A percentile compares a stretch with the other conserved stretches of the same genome.
These are phyloP conservation scores for Trachelus iudaicus DNA, from an alignment of 2,888 invertebrate genomes.

Conservation along the genomic window DNA sequence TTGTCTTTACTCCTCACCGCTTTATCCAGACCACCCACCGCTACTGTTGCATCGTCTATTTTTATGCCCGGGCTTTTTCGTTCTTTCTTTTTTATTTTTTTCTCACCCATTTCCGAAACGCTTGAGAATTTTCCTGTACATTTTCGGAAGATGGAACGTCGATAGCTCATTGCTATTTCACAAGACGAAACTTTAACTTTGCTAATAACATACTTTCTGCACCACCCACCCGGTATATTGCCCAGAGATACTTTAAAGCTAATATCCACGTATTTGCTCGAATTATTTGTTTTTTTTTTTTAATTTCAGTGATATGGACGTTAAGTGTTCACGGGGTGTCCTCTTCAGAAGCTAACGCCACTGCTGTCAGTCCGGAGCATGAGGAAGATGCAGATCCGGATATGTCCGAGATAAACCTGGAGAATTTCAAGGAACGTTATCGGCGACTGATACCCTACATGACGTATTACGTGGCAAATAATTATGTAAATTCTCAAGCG, in stretches of 20 bases:
- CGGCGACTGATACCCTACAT: constrained; percentile 85
- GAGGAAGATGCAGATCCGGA: constrained; percentile 34
- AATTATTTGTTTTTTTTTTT: constrained; percentile 7
- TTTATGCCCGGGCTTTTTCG: not conserved
- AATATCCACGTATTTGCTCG: no score
- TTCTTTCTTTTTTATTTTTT: not conserved
- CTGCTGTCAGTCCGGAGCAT: constrained; percentile 21
- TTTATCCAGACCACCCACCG: not conserved
- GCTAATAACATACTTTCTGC: no score
- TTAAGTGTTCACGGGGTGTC: constrained; percentile 20
- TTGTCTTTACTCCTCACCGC: not conserved
- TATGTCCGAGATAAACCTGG: constrained; percentile 58
- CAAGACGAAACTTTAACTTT: not conserved
- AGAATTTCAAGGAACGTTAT: constrained; percentile 74
- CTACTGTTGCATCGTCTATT: not conserved
- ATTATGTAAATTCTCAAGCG: constrained; percentile 68
- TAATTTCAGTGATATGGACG: constrained; percentile 42
- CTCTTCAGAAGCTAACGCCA: constrained; percentile 33
- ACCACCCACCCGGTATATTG: not conserved
- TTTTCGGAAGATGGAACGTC: not conserved
- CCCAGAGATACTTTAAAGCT: not conserved
- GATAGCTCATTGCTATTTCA: not conserved
- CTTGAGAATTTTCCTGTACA: not conserved
- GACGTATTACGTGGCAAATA: constrained; percentile 80
- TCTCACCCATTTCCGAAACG: not conserved